Evolutionary conservation across 2,113 vertebrate species (phyloP).

Genomic region (Noctilio leporinus): DNA sequence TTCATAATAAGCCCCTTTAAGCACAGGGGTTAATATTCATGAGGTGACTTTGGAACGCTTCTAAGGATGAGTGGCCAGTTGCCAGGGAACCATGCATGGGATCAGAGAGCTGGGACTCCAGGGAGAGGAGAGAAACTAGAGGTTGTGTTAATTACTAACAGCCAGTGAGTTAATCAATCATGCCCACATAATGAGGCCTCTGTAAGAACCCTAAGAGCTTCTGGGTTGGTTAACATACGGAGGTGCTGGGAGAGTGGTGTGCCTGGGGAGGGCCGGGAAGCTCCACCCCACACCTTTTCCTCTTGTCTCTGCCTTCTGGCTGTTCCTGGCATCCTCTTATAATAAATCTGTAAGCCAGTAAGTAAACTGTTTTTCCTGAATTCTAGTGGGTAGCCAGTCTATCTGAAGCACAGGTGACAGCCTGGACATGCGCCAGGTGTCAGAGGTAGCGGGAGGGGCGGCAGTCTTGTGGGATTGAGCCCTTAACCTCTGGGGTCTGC

Average conservation of each 20-base stretch:
- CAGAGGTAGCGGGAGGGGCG: neutral
- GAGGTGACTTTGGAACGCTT: neutral
- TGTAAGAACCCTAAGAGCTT: neutral
- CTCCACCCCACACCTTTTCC: neutral
- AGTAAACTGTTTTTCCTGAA: neutral
- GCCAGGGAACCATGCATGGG: neutral
- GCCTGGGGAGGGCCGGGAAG: neutral
- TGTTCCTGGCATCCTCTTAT: neutral
- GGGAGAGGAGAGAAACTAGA: neutral
- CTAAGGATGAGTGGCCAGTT: neutral
- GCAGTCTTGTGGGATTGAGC: neutral
- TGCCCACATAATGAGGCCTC: neutral
- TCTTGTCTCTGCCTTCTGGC: neutral
- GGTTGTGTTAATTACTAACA: neutral
- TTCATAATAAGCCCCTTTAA: neutral
- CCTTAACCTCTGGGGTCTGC: neutral
- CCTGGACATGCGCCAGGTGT: neutral
- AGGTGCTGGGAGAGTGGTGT: neutral
- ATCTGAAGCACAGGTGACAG: neutral
- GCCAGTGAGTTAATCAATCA: neutral
- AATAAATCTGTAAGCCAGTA: neutral
- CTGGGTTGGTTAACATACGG: neutral
- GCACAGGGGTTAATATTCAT: neutral
- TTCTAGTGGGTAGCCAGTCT: neutral
- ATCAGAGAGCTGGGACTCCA: neutral